phyloP scores from a whole-genome alignment of 1,140 invertebrate genomes.

The Magallana angulata region DNA sequence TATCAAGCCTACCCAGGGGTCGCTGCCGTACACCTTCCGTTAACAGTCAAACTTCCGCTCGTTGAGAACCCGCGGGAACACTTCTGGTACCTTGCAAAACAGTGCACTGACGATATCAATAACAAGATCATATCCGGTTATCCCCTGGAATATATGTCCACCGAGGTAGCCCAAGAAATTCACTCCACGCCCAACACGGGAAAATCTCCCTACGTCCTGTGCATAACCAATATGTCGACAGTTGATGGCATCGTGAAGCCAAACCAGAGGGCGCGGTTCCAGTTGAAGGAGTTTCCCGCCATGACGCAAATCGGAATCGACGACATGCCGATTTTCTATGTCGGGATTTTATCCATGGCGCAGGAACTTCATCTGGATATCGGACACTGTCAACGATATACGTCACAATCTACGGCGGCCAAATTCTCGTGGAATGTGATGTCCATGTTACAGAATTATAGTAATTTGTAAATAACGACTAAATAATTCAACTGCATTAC shows the following conservation, averaged over 20 bases:
- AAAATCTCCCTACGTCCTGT: constrained; percentile 49
- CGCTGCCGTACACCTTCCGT: constrained; percentile 47
- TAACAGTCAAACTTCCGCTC: constrained; percentile 34
- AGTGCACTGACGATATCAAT: constrained; percentile 42
- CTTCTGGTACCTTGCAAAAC: constrained; percentile 47
- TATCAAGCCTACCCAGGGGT: constrained; percentile 46
- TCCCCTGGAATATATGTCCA: constrained; percentile 39
- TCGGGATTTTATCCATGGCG: constrained; percentile 33
- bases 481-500: too few relatives aligned
- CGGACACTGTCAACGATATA: constrained; percentile 47
- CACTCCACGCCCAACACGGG: constrained; percentile 1
- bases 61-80: background rate
- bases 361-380: constrained; percentile 42
- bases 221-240: constrained; percentile 43
- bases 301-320: constrained; percentile 44
- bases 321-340: constrained; percentile 53
- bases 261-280: constrained; percentile 18
- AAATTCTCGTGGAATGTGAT: constrained; percentile 39
- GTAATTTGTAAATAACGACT: background rate
- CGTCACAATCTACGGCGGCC: constrained; percentile 43
- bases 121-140: constrained; percentile 40
- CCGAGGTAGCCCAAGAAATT: constrained; percentile 36
- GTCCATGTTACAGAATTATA: constrained; percentile 12
- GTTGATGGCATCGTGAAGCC: constrained; percentile 46
- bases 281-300: constrained; percentile 37